Conservation (phyloP, 2,888 invertebrate species). For the Amphipoea oculea region DNA sequence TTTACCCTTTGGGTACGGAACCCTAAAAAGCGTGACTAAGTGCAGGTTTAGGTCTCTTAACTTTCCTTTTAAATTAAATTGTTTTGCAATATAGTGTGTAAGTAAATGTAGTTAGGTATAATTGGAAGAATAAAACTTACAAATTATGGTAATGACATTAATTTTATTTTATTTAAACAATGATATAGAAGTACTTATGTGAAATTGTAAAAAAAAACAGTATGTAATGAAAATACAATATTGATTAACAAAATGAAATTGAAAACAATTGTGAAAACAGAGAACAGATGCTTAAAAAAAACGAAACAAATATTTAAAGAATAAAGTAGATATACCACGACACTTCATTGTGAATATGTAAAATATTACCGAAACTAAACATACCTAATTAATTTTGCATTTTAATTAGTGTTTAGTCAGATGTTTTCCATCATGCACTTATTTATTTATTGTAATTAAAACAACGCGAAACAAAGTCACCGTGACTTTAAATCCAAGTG, state of each 20-base stretch:
- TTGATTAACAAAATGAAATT: neutral
- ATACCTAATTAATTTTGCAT: constrained; percentile 19
- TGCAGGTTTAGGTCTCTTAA: neutral
- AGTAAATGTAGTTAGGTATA: neutral
- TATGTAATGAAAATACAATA: constrained; percentile 2
- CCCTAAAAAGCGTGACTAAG: no score
- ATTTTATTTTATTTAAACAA: constrained; percentile 29
- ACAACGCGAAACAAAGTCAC: constrained; percentile 33
- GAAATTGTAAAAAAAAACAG: neutral
- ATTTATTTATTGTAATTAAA: constrained; percentile 19
- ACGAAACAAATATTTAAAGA: neutral
- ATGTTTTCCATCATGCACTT: constrained; percentile 15
- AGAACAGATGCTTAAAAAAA: neutral
- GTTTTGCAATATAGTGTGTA: neutral
- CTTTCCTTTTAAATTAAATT: constrained; percentile 1
- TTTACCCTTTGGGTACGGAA: no score
- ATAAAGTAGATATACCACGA: neutral
- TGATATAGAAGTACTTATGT: constrained; percentile 1
- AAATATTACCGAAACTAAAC: constrained; percentile 11
- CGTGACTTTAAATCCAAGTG: constrained; percentile 22
- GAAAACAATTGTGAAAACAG: neutral
- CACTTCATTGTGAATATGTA: neutral
- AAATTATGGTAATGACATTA: constrained; percentile 16
- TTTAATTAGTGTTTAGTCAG: constrained; percentile 32
- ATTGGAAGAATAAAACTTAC: constrained; percentile 16